Evolutionary conservation across 2,113 vertebrate genomes (phyloP).

Genomic region (Grammomys dolichurus): DNA sequence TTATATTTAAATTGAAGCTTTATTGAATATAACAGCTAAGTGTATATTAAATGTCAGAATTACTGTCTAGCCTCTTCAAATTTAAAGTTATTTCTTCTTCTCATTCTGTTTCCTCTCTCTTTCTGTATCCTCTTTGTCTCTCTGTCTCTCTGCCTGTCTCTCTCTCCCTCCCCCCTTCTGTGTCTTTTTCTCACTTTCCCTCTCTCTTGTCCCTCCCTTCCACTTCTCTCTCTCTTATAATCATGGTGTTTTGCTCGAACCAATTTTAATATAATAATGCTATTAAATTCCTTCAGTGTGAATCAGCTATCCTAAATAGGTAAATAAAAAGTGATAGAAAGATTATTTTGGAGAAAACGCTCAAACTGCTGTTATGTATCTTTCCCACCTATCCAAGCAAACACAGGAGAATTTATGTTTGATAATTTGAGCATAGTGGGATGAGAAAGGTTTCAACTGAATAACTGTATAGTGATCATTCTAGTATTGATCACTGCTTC

Average conservation of each 20-base stretch:
- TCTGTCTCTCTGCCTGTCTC: background rate
- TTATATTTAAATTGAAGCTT: conserved; percentile 61
- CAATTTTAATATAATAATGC: background rate
- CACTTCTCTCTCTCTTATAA: background rate
- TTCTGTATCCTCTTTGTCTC: background rate
- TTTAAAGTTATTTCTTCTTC: background rate
- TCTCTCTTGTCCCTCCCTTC: background rate
- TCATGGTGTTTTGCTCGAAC: background rate
- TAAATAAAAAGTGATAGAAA: background rate
- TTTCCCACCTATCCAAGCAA: background rate
- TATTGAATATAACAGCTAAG: conserved; percentile 45
- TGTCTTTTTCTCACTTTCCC: background rate
- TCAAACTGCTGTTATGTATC: background rate
- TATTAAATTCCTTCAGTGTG: background rate
- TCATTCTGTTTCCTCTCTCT: background rate
- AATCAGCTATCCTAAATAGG: background rate
- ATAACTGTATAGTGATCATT: background rate
- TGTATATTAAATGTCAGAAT: conserved; percentile 60
- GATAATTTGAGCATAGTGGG: background rate
- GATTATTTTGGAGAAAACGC: background rate
- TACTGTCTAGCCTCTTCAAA: conserved; percentile 37
- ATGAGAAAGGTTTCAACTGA: background rate
- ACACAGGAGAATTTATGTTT: background rate
- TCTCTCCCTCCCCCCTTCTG: rapidly evolving
- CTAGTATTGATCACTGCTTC: background rate